A percentile compares a stretch with the other conserved stretches of the same genome.
Conservation (phyloP, 2,113 vertebrate genomes). For the Notechis scutatus region DNA sequence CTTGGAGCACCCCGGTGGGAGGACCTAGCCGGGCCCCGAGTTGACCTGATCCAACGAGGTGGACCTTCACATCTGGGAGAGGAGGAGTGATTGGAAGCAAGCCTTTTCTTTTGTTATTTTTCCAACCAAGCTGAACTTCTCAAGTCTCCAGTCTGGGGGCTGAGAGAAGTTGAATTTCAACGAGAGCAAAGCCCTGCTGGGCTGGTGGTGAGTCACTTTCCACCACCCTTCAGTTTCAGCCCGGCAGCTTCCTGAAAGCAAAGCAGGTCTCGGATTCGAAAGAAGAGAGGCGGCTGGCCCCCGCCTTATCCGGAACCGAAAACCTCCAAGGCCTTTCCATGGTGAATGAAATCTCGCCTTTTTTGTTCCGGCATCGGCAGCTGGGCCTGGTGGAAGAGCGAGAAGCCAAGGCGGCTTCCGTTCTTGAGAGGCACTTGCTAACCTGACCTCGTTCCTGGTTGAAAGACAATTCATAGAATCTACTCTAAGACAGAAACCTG, state of each 20-base stretch:
- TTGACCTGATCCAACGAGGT: neutral
- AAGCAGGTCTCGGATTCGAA: constrained; percentile 56
- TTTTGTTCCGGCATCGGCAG: constrained; percentile 40
- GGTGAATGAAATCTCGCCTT: constrained; percentile 47
- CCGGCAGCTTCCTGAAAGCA: constrained; percentile 64
- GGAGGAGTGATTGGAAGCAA: neutral
- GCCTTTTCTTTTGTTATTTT: neutral
- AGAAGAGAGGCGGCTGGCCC: constrained; percentile 51
- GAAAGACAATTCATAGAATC: constrained; percentile 18
- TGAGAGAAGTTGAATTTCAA: constrained; percentile 20
- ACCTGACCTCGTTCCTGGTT: neutral
- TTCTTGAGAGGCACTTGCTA: neutral
- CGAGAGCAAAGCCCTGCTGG: neutral
- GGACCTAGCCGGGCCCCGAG: neutral
- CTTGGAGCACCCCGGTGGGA: neutral
- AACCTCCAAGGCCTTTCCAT: constrained; percentile 72
- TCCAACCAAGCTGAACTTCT: neutral
- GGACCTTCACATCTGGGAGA: neutral
- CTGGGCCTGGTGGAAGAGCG: constrained; percentile 39
- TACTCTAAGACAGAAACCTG: neutral
- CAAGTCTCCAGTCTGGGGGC: constrained; percentile 23
- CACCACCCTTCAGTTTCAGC: constrained; percentile 51
- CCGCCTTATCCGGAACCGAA: constrained; percentile 69
- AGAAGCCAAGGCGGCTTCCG: neutral
- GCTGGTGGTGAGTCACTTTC: constrained; percentile 59